These are phyloP conservation scores for Amblyornis subalaris DNA, from an alignment of 2,113 vertebrate genomes.

Conservation along the genomic window DNA sequence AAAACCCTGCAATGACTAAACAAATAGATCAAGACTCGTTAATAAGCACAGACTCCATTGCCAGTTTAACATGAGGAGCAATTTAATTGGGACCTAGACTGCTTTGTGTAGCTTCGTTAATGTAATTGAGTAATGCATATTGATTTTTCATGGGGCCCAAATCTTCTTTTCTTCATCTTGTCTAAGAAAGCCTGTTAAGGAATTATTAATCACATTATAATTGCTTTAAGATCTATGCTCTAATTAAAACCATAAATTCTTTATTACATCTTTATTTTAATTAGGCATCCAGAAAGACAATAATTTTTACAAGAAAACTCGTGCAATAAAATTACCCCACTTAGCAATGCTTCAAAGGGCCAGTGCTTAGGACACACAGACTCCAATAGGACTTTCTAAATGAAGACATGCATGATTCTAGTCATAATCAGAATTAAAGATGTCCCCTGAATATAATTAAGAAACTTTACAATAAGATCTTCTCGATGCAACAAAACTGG, in stretches of 20 bases:
- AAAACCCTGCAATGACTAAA: neutral
- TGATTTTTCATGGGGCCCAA: conserved; percentile 73
- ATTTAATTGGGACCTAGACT: conserved; percentile 65
- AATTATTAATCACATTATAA: conserved; percentile 77
- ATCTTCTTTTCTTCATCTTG: conserved; percentile 65
- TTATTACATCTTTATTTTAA: conserved; percentile 80
- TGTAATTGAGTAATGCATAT: conserved; percentile 74
- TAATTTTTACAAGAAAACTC: conserved; percentile 75
- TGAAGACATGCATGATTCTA: neutral
- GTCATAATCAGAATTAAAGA: conserved; percentile 4
- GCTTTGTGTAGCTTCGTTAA: conserved; percentile 66
- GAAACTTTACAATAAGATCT: neutral
- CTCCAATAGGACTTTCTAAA: neutral
- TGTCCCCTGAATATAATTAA: conserved; percentile 24
- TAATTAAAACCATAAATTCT: conserved; percentile 80
- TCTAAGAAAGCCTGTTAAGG: conserved; percentile 68
- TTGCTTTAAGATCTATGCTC: conserved; percentile 76
- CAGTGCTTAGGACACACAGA: neutral
- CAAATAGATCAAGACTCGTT: conserved; percentile 51
- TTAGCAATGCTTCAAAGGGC: conserved; percentile 60
- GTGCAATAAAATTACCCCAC: conserved; percentile 67
- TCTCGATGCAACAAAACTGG: neutral
- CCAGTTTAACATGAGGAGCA: conserved; percentile 62
- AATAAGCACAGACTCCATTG: conserved; percentile 44
- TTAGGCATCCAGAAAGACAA: conserved; percentile 75